phyloP scores from a whole-genome alignment of 1,140 invertebrate genomes.

The Neotoxoptera formosana region DNA sequence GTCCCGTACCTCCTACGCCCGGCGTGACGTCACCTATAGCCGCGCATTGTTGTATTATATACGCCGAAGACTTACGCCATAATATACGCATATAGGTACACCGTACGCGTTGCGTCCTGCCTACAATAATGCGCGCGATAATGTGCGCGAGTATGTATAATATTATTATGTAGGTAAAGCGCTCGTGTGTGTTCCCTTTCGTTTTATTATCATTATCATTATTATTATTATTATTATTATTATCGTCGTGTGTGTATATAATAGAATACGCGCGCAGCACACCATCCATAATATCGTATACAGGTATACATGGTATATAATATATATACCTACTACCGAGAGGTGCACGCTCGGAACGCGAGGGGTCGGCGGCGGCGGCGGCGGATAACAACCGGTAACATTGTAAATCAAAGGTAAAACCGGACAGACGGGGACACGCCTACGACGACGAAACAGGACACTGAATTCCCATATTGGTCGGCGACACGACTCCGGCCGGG shows the following conservation, averaged over 20 bases:
- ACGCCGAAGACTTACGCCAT: background rate
- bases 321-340: background rate
- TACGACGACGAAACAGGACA: conserved; percentile 31
- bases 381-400: conserved; percentile 7
- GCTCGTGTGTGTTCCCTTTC: conserved; percentile 23
- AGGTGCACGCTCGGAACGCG: background rate
- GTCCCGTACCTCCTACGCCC: background rate
- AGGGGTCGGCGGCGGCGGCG: background rate
- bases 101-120: background rate
- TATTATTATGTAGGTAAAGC: conserved; percentile 6
- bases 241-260: background rate
- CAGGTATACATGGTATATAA: background rate
- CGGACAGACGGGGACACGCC: conserved; percentile 52
- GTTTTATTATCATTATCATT: conserved; percentile 21
- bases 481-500: background rate
- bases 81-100: background rate
- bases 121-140: background rate
- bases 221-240: background rate
- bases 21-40: background rate
- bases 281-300: background rate
- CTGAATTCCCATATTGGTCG: conserved; percentile 47
- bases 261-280: background rate
- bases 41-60: background rate
- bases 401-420: conserved; percentile 53
- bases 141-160: background rate